These are phyloP conservation scores for Alcedo quadribrachys DNA, from an alignment of 2,797 vertebrate species.

Conservation along the genomic window DNA sequence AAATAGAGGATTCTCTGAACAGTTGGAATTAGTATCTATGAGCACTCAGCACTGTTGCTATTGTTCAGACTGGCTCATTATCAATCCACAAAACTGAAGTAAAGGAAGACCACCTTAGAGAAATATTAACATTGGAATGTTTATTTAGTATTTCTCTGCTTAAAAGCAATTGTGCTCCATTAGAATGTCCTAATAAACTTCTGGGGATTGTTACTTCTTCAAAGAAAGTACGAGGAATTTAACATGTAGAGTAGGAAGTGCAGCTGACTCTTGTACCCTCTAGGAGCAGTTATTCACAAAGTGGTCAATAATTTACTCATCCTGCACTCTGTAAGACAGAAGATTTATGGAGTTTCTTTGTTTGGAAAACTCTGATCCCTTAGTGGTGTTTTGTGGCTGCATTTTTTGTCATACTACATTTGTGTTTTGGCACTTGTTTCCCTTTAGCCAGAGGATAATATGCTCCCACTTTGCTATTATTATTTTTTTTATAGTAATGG, in stretches of 20 bases:
- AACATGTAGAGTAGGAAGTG: not conserved
- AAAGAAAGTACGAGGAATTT: constrained; percentile 30
- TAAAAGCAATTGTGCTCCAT: constrained; percentile 39
- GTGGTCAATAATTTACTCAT: not conserved
- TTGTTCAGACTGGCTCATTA: constrained; percentile 12
- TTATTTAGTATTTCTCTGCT: constrained; percentile 37
- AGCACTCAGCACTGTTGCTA: not conserved
- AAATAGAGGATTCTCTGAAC: constrained; percentile 22
- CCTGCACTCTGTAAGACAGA: not conserved
- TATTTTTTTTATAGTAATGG: not conserved
- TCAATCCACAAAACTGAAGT: not conserved
- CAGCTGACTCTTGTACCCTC: not conserved
- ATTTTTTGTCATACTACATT: not conserved
- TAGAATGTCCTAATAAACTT: constrained; percentile 47
- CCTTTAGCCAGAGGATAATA: not conserved
- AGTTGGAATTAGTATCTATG: not conserved
- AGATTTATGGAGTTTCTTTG: not conserved
- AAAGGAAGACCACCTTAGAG: constrained; percentile 52
- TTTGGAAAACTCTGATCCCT: not conserved
- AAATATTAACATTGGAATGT: constrained; percentile 37
- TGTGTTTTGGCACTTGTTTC: not conserved
- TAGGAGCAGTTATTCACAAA: not conserved
- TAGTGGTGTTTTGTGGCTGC: not conserved
- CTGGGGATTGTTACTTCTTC: constrained; percentile 67
- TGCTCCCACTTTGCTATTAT: not conserved